Evolutionary conservation across 1,140 invertebrate species (phyloP).

Genomic region (Lerema accius): DNA sequence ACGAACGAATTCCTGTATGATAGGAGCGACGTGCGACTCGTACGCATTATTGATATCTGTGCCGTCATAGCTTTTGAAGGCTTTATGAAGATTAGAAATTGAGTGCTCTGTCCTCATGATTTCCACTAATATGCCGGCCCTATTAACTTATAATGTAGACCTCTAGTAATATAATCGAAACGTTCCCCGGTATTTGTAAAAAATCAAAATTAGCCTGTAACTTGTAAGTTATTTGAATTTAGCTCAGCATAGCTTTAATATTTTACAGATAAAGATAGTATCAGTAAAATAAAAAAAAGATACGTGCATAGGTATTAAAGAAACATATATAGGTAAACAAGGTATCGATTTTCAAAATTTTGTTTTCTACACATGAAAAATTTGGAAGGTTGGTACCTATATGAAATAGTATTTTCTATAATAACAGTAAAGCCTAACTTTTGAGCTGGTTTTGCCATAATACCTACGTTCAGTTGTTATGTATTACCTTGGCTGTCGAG

Average conservation of each 20-base stretch:
- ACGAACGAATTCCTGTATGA: slow-evolving; percentile 56
- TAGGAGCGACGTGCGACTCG: slow-evolving; percentile 43
- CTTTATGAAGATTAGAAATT: slow-evolving; percentile 74
- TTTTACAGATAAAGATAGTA: no score
- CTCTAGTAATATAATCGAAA: slow-evolving; percentile 6
- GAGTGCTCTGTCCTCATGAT: slow-evolving; percentile 52
- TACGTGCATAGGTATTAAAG: no score
- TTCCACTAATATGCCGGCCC: slow-evolving; percentile 29
- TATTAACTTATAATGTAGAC: slow-evolving; percentile 15
- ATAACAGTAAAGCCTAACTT: no score
- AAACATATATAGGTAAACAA: no score
- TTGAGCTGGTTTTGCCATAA: no score
- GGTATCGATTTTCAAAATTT: no score
- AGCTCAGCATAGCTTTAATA: background rate
- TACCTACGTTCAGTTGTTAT: no score
- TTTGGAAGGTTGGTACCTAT: no score
- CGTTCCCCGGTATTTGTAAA: slow-evolving; percentile 2
- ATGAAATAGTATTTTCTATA: no score
- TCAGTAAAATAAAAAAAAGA: no score
- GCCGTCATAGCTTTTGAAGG: slow-evolving; percentile 62
- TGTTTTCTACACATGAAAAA: no score
- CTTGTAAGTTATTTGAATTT: background rate
- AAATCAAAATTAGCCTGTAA: background rate
- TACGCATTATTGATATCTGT: slow-evolving; percentile 53
- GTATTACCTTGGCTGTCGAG: no score